Conservation (phyloP, 2,113 vertebrate species). For the Orientallactaga bullata region DNA sequence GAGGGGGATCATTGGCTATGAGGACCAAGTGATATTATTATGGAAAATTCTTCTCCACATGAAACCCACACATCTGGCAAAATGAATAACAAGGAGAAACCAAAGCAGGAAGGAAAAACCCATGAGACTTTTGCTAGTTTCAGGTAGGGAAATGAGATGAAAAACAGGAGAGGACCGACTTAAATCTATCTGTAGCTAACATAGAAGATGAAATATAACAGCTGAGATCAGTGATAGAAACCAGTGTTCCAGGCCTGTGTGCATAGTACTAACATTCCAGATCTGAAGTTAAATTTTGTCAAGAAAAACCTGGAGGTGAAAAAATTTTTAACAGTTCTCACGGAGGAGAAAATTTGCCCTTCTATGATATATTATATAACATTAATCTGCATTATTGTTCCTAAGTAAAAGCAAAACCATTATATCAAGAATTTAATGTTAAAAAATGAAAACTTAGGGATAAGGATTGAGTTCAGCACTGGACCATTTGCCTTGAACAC, state of each 20-base stretch:
- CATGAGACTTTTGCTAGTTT: slow-evolving; percentile 62
- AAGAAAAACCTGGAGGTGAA: background rate
- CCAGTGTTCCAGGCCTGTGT: background rate
- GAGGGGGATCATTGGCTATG: slow-evolving; percentile 49
- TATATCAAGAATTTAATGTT: slow-evolving; percentile 21
- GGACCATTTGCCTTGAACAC: background rate
- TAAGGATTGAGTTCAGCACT: background rate
- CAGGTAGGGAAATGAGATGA: slow-evolving; percentile 61
- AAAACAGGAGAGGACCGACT: slow-evolving; percentile 15
- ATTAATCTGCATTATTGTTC: slow-evolving; percentile 27
- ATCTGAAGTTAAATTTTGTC: background rate
- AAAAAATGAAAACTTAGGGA: background rate
- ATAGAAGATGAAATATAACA: background rate
- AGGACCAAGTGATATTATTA: slow-evolving; percentile 67
- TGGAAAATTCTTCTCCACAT: slow-evolving; percentile 75
- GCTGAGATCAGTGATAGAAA: background rate
- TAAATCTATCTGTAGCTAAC: background rate
- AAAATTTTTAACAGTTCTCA: background rate
- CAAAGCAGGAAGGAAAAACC: slow-evolving; percentile 64
- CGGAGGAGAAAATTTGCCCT: background rate
- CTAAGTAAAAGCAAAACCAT: slow-evolving; percentile 28
- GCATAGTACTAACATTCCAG: background rate
- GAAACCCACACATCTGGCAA: slow-evolving; percentile 77
- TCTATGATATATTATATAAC: background rate
- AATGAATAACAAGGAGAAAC: slow-evolving; percentile 65